Base-by-base conservation (phyloP, 2,888 invertebrate genomes). In the Odontocolon sp. region DNA sequence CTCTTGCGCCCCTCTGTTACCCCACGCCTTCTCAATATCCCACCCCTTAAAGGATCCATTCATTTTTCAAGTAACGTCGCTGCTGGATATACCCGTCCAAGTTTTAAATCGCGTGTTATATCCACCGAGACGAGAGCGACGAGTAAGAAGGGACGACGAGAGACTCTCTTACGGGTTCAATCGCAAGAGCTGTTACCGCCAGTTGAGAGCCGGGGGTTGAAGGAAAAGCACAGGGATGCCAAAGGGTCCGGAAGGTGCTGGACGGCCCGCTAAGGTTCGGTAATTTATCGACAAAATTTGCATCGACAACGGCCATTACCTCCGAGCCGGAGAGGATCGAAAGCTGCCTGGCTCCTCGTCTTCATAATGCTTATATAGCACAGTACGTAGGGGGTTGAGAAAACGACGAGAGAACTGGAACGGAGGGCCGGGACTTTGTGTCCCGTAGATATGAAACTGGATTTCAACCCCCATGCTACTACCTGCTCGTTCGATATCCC, bases 31-130 rank as follows among this genome's bases (percentile, higher is more conserved):
- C 57, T 50, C 45, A 28, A 61, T n/a, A n/a, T n/a, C n/a, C n/a
- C n/a, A n/a, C n/a, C n/a, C n/a, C n/a, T n/a, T n/a, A n/a, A 80
- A 82, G 79, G 84, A 82, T 86, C 86, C 83, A 87, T 86, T 85
- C 86, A 85, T 87, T 86, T 87, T 87, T 86, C 85, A 87, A 84
- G 85, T 79, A 81, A 84, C 85, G 84, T 83, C 85, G 83, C 78
- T 56, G 67, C 68, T 83, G 84, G 85, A 85, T 84, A 83, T 84
- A 83, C 83, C 84, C 84, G 82, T 86, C 84, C 84, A 84, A 85
- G 82, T 85, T 86, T 87, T 85, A 84, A 83, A 86, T 84, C 87
- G 83, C 82, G 78, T 80, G 80, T 82, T 79, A 78, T 74, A 79
- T 82, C 78, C 79, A 78, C 78, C 80, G 74, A 77, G 81, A 72